These are phyloP conservation scores for Delia radicum DNA, from an alignment of 1,140 invertebrate species.

Conservation along the genomic window DNA sequence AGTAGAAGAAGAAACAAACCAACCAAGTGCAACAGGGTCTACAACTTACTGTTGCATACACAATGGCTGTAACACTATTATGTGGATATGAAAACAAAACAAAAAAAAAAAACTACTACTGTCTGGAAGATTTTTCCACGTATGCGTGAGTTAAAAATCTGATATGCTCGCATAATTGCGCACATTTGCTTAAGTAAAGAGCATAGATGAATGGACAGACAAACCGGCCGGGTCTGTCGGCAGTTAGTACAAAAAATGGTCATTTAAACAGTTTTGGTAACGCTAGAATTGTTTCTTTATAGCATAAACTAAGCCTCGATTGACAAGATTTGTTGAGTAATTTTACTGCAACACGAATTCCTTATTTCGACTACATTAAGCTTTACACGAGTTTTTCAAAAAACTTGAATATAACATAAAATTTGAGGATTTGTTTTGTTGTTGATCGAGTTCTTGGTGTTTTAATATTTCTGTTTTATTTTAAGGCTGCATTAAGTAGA, in stretches of 20 bases:
- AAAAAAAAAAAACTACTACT: not conserved
- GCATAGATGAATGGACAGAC: not conserved
- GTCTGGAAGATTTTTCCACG: slow-evolving; percentile 20
- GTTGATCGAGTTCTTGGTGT: not conserved
- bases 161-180: slow-evolving; percentile 28
- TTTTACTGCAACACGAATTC: too few species aligned
- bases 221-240: not conserved
- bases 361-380: too few species aligned
- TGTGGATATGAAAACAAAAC: not conserved
- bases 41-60: not conserved
- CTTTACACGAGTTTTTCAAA: too few species aligned
- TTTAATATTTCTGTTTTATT: not conserved
- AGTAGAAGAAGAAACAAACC: slow-evolving; percentile 6
- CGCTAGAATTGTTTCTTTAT: not conserved
- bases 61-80: not conserved
- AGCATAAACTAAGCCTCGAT: too few species aligned
- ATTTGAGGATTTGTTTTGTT: not conserved
- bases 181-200: slow-evolving; percentile 21
- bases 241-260: not conserved
- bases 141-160: slow-evolving; percentile 31
- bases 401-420: not conserved
- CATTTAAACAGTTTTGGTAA: slow-evolving; percentile 9
- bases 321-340: too few species aligned
- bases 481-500: too few species aligned
- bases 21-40: slow-evolving; percentile 19